A percentile compares a stretch with the other conserved stretches of the same genome.
phyloP scores from a whole-genome alignment of 2,888 invertebrate genomes.

The Onchidella celtica region DNA sequence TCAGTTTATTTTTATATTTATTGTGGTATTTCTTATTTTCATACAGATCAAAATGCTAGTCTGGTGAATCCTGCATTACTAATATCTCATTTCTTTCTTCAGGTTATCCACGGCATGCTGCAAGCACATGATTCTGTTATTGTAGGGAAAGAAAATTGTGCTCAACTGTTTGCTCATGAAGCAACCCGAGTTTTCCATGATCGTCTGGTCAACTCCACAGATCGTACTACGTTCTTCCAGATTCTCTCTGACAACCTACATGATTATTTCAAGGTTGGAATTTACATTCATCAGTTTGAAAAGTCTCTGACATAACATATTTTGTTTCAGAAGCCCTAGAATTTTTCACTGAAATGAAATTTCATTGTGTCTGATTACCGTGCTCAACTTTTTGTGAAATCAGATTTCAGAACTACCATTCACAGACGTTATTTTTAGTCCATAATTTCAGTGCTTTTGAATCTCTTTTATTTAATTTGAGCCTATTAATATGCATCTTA shows the following conservation, averaged over 20 bases:
- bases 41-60: too few relatives aligned
- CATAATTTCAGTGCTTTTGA: too few relatives aligned
- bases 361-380: neutral
- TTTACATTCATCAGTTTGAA: neutral
- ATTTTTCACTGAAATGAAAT: too few relatives aligned
- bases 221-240: conserved; percentile 74
- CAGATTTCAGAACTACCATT: too few relatives aligned
- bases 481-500: too few relatives aligned
- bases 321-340: too few relatives aligned
- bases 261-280: conserved; percentile 79
- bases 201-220: conserved; percentile 72
- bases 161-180: conserved; percentile 79
- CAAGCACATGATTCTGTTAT: conserved; percentile 77
- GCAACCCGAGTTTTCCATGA: conserved; percentile 79
- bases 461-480: too few relatives aligned
- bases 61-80: too few relatives aligned
- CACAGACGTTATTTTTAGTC: too few relatives aligned
- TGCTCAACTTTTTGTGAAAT: neutral
- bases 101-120: conserved; percentile 78
- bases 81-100: conserved; percentile 22
- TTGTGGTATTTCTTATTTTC: too few relatives aligned
- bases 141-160: conserved; percentile 76
- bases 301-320: neutral
- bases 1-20: too few relatives aligned
- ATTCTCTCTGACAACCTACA: conserved; percentile 77